Base-by-base conservation (phyloP, 2,797 vertebrate species). In the Catostomus latipinnis region DNA sequence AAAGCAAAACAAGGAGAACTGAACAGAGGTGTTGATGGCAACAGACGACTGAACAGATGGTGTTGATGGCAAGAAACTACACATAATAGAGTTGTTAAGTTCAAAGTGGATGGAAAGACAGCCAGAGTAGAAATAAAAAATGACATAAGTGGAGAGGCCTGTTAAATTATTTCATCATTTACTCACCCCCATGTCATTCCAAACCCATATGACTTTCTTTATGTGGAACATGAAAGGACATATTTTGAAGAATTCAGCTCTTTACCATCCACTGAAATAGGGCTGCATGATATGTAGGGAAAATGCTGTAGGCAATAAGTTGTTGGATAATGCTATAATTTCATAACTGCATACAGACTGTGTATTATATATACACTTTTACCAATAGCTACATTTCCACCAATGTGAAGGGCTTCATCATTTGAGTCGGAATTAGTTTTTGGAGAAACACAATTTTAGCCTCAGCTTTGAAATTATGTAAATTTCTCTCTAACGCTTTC, bases 71-170 rank as follows among this genome's bases (percentile, higher is more conserved):
- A 72, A 43, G 6, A 12, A 54, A 14, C 8, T 61, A 18, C 14
- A 60, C 69, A 80, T 14, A 87, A 52, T 72, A 61, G 76, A 69
- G 78, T 8, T 11, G 6, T 65, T 52, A 45, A 67, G 18, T 18
- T 58, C 13, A 34, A 58, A 68, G 14, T 11, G 13, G 8, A 58
- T 11, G 12, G 53, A 66, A 71, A 65, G n/a, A 74, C 9, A 6
- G 50, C 49, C 66, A 52, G 22, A 13, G 48, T 52, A 43, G 4
- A 62, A 34, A 34, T 22, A 12, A 4, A 8, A 62, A 13, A 58
- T 18, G 16, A 50, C 0, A 48, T 18, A 22, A 70, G 11, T 11
- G 12, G 72, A 43, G 8, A 67, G n/a, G 52, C 5, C 12, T 16
- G 0, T 67, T 22, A n/a, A 48, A 71, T 58, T 14, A 49, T 1